Conservation (phyloP, 1,140 invertebrate species). For the Lepeophtheirus salmonis region DNA sequence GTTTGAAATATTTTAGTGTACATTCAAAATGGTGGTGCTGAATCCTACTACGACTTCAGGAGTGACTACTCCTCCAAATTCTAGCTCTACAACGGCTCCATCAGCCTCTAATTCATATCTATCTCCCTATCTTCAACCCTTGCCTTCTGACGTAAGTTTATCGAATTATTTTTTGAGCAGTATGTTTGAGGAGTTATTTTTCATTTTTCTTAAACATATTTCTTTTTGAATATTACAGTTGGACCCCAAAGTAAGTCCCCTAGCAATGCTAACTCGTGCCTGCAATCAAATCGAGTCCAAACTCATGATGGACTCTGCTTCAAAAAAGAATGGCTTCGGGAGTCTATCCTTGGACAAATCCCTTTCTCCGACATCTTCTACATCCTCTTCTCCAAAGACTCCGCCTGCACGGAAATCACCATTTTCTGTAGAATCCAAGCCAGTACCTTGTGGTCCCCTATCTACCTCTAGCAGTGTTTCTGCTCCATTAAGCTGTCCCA, state of each 20-base stretch:
- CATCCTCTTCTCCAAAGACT: neutral
- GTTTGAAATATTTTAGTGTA: no score
- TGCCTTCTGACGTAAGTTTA: neutral
- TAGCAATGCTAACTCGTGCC: constrained; percentile 12
- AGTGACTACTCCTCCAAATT: neutral
- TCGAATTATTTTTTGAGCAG: neutral
- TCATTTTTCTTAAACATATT: neutral
- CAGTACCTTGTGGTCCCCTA: neutral
- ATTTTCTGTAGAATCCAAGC: neutral
- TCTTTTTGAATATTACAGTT: constrained; percentile 5
- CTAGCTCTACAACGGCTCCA: neutral
- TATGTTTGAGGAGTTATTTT: no score
- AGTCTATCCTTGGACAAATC: neutral
- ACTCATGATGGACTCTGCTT: constrained; percentile 3
- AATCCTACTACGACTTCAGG: neutral
- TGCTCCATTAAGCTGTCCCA: neutral
- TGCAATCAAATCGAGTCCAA: constrained; percentile 17
- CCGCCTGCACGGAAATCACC: neutral
- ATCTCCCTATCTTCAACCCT: neutral
- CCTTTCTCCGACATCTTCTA: neutral
- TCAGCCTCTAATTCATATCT: neutral
- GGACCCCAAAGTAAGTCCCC: constrained; percentile 10
- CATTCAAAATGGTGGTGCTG: neutral
- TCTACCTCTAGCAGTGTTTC: neutral
- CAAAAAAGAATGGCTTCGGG: neutral